Evolutionary conservation across 2,797 vertebrate species (phyloP), one percentile per base, ranked within the genome.

Genomic region (Limosa lapponica): DNA sequence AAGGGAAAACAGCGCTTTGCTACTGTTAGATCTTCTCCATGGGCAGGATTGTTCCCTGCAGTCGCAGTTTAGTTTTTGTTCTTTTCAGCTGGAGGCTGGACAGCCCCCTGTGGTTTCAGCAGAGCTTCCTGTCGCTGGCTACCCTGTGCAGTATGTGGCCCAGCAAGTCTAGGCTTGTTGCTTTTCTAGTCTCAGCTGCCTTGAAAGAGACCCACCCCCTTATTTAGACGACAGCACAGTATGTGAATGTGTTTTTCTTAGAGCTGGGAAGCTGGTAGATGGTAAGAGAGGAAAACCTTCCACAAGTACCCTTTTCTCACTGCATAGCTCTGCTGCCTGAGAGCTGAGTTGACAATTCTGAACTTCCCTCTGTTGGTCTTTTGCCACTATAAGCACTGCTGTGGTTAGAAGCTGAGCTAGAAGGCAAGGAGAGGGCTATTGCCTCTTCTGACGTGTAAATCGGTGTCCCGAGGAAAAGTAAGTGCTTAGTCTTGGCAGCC

Each of bases 331-430:
- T 3, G 8, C 57, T 65, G 57, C 89, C 65, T 3, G 8, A 58
- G 75, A 82, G 65, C 59, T 39, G 81, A 93, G 54, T 57, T 87
- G 86, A 79, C 71, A 85, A 0, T 74, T 92, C 48, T 36, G 58
- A 75, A 78, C 46, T 94, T 93, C 64, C 62, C 20, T 84, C 25
- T 46, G 11, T 51, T 92, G 81, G 87, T 69, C 34, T 73, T 64
- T 61, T 94, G 70, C 85, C 89, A 93, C 67, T 18, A 11, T 73
- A 79, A 95, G 81, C 59, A 70, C 44, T 0, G 5, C 78, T 93
- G 69, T 82, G 73, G 71, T 95, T 82, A 82, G 46, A 59, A 82
- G 48, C 84, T 84, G 55, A 82, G 85, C 83, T 97, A 66, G 78
- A 95, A 96, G 91, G 92, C 78, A 94, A 75, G 85, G 66, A 95